Evolutionary conservation across 2,113 vertebrate genomes (phyloP).

Genomic region (Nanorana parkeri): DNA sequence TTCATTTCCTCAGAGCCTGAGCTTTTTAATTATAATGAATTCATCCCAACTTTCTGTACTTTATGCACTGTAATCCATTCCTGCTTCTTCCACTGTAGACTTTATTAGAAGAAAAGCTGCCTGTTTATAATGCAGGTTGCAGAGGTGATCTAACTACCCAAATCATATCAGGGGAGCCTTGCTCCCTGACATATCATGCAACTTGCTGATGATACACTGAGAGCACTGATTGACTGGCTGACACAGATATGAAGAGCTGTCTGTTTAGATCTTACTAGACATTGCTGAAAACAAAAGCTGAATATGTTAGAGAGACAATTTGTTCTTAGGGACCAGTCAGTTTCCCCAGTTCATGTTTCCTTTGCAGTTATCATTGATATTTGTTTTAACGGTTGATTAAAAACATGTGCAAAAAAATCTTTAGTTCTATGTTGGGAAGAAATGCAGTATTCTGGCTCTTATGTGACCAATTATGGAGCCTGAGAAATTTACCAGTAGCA

Average conservation of each 20-base stretch:
- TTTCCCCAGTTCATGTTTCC: too few relatives aligned
- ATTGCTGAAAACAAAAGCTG: not conserved
- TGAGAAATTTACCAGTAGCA: too few relatives aligned
- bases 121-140: slow-evolving; percentile 33
- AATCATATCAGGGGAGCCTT: slow-evolving; percentile 9
- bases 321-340: too few relatives aligned
- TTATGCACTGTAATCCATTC: slow-evolving; percentile 43
- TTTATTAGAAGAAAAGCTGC: slow-evolving; percentile 33
- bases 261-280: not conserved
- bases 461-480: too few relatives aligned
- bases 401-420: too few relatives aligned
- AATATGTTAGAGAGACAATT: too few relatives aligned
- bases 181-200: not conserved
- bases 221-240: not conserved
- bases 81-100: slow-evolving; percentile 9
- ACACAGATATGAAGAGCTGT: not conserved
- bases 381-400: too few relatives aligned
- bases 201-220: not conserved
- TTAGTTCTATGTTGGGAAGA: too few relatives aligned
- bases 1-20: slow-evolving; percentile 54
- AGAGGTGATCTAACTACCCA: slow-evolving; percentile 3
- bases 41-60: slow-evolving; percentile 50
- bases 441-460: too few relatives aligned
- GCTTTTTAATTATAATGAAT: slow-evolving; percentile 58
- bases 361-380: too few relatives aligned